Percentiles rank a stretch among this genome's conserved stretches.
These are phyloP conservation scores for Onychostruthus taczanowskii DNA, from an alignment of 2,113 vertebrate genomes.

Conservation along the genomic window DNA sequence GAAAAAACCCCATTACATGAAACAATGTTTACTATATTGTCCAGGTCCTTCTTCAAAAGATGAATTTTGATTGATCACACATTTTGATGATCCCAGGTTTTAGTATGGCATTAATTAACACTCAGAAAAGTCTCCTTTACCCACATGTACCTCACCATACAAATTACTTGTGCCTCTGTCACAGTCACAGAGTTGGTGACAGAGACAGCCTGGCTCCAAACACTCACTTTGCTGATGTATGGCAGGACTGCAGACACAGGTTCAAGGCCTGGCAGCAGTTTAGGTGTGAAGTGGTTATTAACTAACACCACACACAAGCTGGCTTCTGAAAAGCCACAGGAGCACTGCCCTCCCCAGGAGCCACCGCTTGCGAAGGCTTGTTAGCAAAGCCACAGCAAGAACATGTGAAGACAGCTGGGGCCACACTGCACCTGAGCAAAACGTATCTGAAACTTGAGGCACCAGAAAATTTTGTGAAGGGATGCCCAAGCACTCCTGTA, in stretches of 20 bases:
- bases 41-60: not conserved
- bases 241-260: not conserved
- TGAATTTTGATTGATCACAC: not conserved
- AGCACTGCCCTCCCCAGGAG: not conserved
- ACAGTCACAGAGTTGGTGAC: not conserved
- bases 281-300: not conserved
- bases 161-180: not conserved
- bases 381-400: not conserved
- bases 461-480: not conserved
- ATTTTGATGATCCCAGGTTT: not conserved
- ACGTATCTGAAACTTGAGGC: not conserved
- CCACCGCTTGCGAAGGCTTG: not conserved
- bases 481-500: not conserved
- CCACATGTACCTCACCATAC: not conserved
- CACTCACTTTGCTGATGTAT: fast-evolving
- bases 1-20: not conserved
- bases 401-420: not conserved
- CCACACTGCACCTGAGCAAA: not conserved
- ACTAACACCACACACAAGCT: not conserved
- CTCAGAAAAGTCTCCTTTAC: not conserved
- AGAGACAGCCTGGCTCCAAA: not conserved
- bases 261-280: not conserved
- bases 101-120: not conserved
- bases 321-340: not conserved
- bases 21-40: not conserved